These are phyloP conservation scores for Myotis brandtii DNA, from an alignment of 2,113 vertebrate genomes.

Conservation along the genomic window DNA sequence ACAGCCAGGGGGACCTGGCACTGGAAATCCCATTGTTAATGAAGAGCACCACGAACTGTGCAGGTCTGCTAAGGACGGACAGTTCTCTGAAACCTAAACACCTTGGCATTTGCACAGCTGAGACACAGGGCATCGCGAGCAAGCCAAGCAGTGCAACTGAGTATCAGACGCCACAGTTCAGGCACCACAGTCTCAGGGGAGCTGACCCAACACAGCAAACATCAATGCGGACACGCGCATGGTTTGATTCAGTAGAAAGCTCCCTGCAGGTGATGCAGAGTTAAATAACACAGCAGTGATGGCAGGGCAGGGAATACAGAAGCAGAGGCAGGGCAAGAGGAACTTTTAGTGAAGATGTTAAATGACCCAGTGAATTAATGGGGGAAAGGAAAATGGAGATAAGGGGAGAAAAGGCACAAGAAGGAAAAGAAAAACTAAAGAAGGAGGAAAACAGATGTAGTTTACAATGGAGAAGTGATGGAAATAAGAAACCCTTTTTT, in stretches of 20 bases:
- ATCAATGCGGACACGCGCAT: conserved; percentile 46
- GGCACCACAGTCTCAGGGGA: conserved; percentile 21
- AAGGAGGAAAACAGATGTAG: not conserved
- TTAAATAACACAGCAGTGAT: not conserved
- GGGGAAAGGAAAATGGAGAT: not conserved
- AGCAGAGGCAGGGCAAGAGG: not conserved
- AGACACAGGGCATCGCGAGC: conserved; percentile 23
- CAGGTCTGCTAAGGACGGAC: not conserved
- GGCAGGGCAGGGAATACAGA: not conserved
- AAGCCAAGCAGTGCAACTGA: not conserved
- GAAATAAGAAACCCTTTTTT: not conserved
- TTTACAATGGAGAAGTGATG: not conserved
- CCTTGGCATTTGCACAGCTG: conserved; percentile 4
- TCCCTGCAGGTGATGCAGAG: not conserved
- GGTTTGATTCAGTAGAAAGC: not conserved
- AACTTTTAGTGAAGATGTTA: conserved; percentile 19
- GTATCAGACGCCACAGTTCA: conserved; percentile 1
- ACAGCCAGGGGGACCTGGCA: not conserved
- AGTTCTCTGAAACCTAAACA: conserved; percentile 62
- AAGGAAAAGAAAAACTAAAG: not conserved
- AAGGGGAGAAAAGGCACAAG: not conserved
- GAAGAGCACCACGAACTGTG: conserved; percentile 37
- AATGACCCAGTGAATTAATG: conserved; percentile 43
- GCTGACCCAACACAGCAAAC: not conserved
- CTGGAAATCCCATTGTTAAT: conserved; percentile 38